Evolutionary conservation across 2,888 invertebrate species (phyloP).

Genomic region (Tachina fera): DNA sequence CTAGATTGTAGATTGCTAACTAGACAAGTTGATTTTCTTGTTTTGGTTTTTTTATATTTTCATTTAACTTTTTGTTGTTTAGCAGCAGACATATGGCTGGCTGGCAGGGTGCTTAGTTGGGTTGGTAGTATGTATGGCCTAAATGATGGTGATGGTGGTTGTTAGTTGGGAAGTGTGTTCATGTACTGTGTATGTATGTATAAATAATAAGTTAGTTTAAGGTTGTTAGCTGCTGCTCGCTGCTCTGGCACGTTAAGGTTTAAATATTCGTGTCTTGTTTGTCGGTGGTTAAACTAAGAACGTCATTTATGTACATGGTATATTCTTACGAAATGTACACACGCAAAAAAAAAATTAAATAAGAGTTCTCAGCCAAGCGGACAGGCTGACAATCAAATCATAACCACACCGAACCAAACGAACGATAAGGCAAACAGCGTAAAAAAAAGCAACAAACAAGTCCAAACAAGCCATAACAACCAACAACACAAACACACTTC

Average conservation of each 20-base stretch:
- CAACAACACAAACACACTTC: slow-evolving; percentile 31
- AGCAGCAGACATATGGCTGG: slow-evolving; percentile 31
- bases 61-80: slow-evolving; percentile 43
- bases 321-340: not conserved
- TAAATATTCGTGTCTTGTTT: slow-evolving; percentile 77
- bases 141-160: slow-evolving; percentile 61
- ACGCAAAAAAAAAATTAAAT: not conserved
- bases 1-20: slow-evolving; percentile 83
- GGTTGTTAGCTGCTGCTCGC: slow-evolving; percentile 64
- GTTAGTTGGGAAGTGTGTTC: slow-evolving; percentile 23
- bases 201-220: slow-evolving; percentile 55
- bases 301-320: slow-evolving; percentile 34
- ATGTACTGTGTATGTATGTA: slow-evolving; percentile 27
- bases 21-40: slow-evolving; percentile 83
- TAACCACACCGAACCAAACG: slow-evolving; percentile 73
- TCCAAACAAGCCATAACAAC: slow-evolving; percentile 63
- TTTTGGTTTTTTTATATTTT: slow-evolving; percentile 74
- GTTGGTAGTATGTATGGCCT: slow-evolving; percentile 39
- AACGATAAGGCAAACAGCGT: slow-evolving; percentile 47
- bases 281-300: slow-evolving; percentile 79
- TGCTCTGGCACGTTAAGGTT: slow-evolving; percentile 72
- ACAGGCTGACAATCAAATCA: slow-evolving; percentile 77
- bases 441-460: slow-evolving; percentile 64
- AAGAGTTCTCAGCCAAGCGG: slow-evolving; percentile 63
- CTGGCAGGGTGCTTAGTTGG: slow-evolving; percentile 31